A percentile compares a stretch with the other conserved stretches of the same genome.
phyloP scores from a whole-genome alignment of 2,113 vertebrate genomes.

The Petroica traversi region DNA sequence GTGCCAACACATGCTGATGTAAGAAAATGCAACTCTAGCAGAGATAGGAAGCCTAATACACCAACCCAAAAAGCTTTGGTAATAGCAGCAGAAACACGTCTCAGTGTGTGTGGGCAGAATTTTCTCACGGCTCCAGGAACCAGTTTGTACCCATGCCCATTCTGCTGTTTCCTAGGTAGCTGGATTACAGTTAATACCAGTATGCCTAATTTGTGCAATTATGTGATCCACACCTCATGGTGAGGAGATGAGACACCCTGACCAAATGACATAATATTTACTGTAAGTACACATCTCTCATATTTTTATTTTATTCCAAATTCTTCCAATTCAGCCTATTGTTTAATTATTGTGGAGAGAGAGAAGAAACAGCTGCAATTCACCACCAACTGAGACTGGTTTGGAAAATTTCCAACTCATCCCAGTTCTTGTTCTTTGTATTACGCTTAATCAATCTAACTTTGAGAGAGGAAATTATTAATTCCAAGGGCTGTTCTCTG shows the following conservation, averaged over 20 bases:
- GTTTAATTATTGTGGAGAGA: background rate
- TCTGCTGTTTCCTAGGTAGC: background rate
- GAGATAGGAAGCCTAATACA: background rate
- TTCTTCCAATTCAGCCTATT: background rate
- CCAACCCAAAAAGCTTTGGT: background rate
- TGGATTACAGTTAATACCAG: background rate
- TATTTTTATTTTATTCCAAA: background rate
- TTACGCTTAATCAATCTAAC: background rate
- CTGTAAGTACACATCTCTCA: background rate
- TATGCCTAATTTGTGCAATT: background rate
- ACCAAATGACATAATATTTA: background rate
- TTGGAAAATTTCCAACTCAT: background rate
- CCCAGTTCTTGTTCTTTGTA: background rate
- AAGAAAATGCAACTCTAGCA: background rate
- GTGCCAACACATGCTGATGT: background rate
- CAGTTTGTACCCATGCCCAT: background rate
- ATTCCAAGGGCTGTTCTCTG: background rate
- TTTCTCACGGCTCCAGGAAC: background rate
- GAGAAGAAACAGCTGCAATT: background rate
- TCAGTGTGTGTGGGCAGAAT: fast-evolving
- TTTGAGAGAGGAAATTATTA: background rate
- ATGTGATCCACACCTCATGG: background rate
- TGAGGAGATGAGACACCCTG: too few relatives aligned
- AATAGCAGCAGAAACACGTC: background rate
- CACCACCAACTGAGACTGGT: background rate